These are phyloP conservation scores for Plemyria rubiginata DNA, from an alignment of 2,888 invertebrate species.

Conservation along the genomic window DNA sequence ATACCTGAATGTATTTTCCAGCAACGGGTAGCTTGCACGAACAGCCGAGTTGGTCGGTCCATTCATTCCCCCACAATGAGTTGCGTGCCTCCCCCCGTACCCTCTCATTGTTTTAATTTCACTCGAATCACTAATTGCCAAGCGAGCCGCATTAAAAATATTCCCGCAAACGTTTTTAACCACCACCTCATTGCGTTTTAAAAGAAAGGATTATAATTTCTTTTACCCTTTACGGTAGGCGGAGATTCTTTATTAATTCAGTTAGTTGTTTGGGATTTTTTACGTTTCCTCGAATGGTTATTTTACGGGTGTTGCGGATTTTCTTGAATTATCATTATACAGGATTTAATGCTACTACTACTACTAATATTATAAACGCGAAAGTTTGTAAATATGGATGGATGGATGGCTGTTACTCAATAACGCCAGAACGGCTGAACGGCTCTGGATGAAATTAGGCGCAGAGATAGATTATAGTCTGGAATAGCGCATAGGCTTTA, in stretches of 20 bases:
- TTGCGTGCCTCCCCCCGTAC: constrained; percentile 56
- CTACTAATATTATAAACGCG: too few relatives aligned
- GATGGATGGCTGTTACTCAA: too few relatives aligned
- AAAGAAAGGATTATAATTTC: constrained; percentile 84
- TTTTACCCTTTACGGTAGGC: constrained; percentile 65
- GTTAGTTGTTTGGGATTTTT: constrained; percentile 62
- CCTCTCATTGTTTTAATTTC: constrained; percentile 81
- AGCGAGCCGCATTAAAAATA: constrained; percentile 77
- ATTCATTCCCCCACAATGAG: constrained; percentile 56
- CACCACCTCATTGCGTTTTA: constrained; percentile 84
- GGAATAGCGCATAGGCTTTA: too few relatives aligned
- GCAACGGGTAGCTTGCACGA: constrained; percentile 2
- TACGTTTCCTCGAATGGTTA: constrained; percentile 44
- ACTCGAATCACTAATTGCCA: constrained; percentile 80
- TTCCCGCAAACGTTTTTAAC: constrained; percentile 81
- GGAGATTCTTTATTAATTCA: constrained; percentile 78
- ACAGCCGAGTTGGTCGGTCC: constrained; percentile 39
- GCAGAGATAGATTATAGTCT: too few relatives aligned
- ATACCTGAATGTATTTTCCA: background rate
- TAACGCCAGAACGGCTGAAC: too few relatives aligned
- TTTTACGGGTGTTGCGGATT: constrained; percentile 35
- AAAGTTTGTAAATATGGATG: too few relatives aligned
- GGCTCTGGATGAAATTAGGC: too few relatives aligned
- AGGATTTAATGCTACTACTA: too few relatives aligned
- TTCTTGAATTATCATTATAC: constrained; percentile 21